phyloP scores from a whole-genome alignment of 2,113 vertebrate species.

The Maccullochella peelii region DNA sequence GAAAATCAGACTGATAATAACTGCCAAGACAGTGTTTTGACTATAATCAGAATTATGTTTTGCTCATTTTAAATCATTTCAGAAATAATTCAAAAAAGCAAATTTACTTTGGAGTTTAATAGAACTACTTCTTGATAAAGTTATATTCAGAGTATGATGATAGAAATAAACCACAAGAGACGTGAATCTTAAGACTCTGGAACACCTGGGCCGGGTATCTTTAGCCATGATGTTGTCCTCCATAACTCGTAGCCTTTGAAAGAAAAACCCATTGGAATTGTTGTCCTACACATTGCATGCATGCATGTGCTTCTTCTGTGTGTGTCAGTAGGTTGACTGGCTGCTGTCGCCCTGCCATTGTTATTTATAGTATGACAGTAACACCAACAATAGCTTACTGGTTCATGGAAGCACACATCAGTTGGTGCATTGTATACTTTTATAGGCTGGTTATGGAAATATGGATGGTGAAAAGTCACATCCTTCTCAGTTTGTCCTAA shows the following conservation, averaged over 20 bases:
- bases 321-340: conserved; percentile 22
- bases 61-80: conserved; percentile 2
- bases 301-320: conserved; percentile 30
- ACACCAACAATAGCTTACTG: conserved; percentile 59
- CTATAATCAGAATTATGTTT: background rate
- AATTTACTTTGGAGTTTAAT: background rate
- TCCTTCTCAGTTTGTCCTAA: background rate
- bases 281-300: conserved; percentile 1
- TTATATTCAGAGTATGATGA: conserved; percentile 12
- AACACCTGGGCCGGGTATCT: conserved; percentile 41
- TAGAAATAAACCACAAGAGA: conserved; percentile 19
- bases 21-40: background rate
- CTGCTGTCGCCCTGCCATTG: conserved; percentile 34
- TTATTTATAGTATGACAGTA: conserved; percentile 47
- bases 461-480: background rate
- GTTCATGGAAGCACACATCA: conserved; percentile 16
- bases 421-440: conserved; percentile 14
- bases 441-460: conserved; percentile 15
- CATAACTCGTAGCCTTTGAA: conserved; percentile 3
- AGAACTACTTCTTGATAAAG: background rate
- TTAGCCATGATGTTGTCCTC: conserved; percentile 24
- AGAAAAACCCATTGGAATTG: conserved; percentile 24
- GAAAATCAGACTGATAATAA: background rate
- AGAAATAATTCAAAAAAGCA: background rate
- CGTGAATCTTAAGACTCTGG: background rate